Evolutionary conservation across 2,113 vertebrate genomes (phyloP).

Genomic region (Tichodroma muraria): DNA sequence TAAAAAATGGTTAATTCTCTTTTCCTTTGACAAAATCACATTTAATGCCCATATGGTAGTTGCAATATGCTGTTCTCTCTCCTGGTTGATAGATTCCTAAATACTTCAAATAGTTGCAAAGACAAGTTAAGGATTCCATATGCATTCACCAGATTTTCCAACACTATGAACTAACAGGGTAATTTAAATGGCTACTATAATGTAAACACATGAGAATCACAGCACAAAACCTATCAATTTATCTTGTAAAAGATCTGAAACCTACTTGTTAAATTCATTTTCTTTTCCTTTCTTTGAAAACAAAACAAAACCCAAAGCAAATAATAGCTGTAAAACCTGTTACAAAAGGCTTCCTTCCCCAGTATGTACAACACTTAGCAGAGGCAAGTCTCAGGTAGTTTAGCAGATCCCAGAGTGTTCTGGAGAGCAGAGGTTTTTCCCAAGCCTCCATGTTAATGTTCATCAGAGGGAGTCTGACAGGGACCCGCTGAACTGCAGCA

Average conservation of each 20-base stretch:
- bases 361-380: background rate
- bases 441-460: slow-evolving; percentile 9
- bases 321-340: slow-evolving; percentile 37
- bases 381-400: background rate
- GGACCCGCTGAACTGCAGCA: background rate
- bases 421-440: background rate
- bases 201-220: slow-evolving; percentile 48
- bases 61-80: slow-evolving; percentile 59
- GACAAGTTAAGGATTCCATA: slow-evolving; percentile 38
- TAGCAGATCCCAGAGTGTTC: background rate
- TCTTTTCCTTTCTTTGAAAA: slow-evolving; percentile 61
- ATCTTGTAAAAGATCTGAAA: slow-evolving; percentile 52
- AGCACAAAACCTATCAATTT: slow-evolving; percentile 23
- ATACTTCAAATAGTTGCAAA: slow-evolving; percentile 40
- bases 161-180: slow-evolving; percentile 27
- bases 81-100: slow-evolving; percentile 55
- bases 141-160: slow-evolving; percentile 49
- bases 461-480: background rate
- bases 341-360: slow-evolving; percentile 32
- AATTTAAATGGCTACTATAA: slow-evolving; percentile 45
- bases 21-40: slow-evolving; percentile 57
- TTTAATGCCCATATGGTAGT: slow-evolving; percentile 67
- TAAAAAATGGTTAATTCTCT: slow-evolving; percentile 56
- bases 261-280: slow-evolving; percentile 61
- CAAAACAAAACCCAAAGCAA: slow-evolving; percentile 45